Conservation (phyloP, 2,888 invertebrate species). For the Cataglyphis cursor region DNA sequence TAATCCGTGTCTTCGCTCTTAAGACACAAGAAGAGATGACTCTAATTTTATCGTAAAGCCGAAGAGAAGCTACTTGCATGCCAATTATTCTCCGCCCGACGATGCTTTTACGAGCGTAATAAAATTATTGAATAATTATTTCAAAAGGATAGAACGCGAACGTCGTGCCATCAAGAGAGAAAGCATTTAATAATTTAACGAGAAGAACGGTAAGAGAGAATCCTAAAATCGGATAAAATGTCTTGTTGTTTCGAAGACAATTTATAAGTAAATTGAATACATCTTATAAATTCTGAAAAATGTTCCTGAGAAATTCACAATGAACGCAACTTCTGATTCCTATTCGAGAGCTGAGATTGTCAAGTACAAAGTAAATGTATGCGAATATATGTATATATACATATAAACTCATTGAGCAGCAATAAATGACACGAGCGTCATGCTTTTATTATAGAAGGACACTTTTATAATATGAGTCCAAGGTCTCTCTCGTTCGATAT, state of each 20-base stretch:
- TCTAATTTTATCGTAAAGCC: conserved; percentile 38
- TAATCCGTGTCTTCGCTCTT: conserved; percentile 16
- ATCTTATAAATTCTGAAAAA: neutral
- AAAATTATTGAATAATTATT: conserved; percentile 28
- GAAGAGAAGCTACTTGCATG: conserved; percentile 25
- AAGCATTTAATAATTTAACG: conserved; percentile 24
- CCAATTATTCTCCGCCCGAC: conserved; percentile 28
- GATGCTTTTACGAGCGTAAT: conserved; percentile 42
- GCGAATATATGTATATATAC: neutral
- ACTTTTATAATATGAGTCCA: conserved; percentile 21
- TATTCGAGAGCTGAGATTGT: conserved; percentile 24
- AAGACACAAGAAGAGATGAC: conserved; percentile 28
- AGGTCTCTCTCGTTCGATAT: conserved; percentile 15
- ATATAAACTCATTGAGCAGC: neutral
- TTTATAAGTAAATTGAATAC: conserved; percentile 1
- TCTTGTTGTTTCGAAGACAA: conserved; percentile 5
- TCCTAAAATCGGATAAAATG: neutral
- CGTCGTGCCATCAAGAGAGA: conserved; percentile 1
- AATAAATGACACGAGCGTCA: conserved; percentile 23
- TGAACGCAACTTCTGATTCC: conserved; percentile 43
- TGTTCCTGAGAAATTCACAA: conserved; percentile 15
- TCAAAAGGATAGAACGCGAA: neutral
- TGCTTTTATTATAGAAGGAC: conserved; percentile 37
- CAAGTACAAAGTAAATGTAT: conserved; percentile 31
- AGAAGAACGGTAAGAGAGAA: conserved; percentile 7